Evolutionary conservation across 2,888 invertebrate genomes (phyloP), one percentile per base, ranked within the genome.

Genomic region (Watsonalla cultraria): DNA sequence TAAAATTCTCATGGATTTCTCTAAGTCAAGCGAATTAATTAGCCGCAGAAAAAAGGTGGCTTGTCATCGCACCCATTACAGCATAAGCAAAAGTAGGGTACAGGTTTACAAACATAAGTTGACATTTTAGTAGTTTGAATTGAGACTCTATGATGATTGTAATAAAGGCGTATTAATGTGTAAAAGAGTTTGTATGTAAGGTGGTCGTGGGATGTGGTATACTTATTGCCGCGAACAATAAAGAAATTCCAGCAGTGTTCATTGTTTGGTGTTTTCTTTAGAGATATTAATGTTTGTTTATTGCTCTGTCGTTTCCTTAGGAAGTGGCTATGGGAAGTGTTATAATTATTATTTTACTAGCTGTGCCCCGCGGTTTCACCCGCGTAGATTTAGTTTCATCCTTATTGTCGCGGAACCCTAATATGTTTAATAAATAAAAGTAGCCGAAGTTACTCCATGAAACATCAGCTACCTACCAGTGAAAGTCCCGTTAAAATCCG

Each of bases 21-120:
- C 84, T 76, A 67, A 79, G 74, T 78, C 67, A 56, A 74, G 74
- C 75, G 73, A 84, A 84, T 84, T 83, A 84, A 83, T 84, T 82
- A 82, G 61, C 65, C 54, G 59, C 72, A 72, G 75, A 72, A 14
- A 80, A 71, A 70, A 74, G 74, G 58, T 72, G 59, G 71, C 75
- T 76, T 82, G 84, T 83, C 84, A 78, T 84, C 80, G 78, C 67
- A 55, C 45, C 54, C 69, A 70, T 68, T 70, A 68, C 62, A 60
- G 55, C 68, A 70, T 67, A 76, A 69, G 66, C 74, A 78, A 73
- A 84, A 82, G 78, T 82, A 74, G 84, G 82, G 72, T 82, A 76
- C 54, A 61, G 56, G 52, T 67, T 33, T 51, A 57, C 72, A 58
- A 66, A 51, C 45, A 56, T 63, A 63, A 50, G 42, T 37, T 47